Evolutionary conservation across 2,888 invertebrate genomes (phyloP).

Genomic region (Scaptomyza reducta): DNA sequence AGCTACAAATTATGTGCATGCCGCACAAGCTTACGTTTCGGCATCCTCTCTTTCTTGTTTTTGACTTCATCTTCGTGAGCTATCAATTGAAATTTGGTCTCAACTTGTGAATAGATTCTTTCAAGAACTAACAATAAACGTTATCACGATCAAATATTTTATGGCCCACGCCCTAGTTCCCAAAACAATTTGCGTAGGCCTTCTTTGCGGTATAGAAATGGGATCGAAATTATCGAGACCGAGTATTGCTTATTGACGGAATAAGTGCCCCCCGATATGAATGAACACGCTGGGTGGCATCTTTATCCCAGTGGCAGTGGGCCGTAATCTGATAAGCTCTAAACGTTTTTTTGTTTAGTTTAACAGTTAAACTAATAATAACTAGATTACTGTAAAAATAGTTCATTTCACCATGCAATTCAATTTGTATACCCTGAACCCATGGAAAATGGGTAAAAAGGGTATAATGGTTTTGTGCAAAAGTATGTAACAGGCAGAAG

Average conservation of each 20-base stretch:
- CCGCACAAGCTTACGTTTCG: constrained; percentile 57
- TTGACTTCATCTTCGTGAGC: constrained; percentile 4
- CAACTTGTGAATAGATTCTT: constrained; percentile 23
- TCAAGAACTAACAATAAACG: constrained; percentile 19
- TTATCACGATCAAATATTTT: neutral
- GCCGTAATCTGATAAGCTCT: constrained; percentile 35
- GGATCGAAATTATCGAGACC: neutral
- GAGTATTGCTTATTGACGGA: constrained; percentile 20
- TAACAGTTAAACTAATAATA: constrained; percentile 4
- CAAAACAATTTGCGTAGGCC: constrained; percentile 29
- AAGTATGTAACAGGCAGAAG: no score
- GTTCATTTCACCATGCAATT: no score
- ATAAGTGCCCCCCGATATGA: constrained; percentile 2
- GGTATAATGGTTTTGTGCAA: no score
- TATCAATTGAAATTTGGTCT: constrained; percentile 46
- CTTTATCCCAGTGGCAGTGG: constrained; percentile 22
- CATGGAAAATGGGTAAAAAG: no score
- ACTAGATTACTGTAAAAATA: neutral
- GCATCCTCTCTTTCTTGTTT: constrained; percentile 11
- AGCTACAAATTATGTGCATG: constrained; percentile 72
- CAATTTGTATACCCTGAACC: no score
- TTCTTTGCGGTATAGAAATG: neutral
- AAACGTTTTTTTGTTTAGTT: constrained; percentile 15
- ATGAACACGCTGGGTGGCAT: constrained; percentile 33
- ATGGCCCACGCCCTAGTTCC: constrained; percentile 30